Evolutionary conservation across 2,888 invertebrate genomes (phyloP), one percentile per base, ranked within the genome.

Genomic region (Dioctria rufipes): DNA sequence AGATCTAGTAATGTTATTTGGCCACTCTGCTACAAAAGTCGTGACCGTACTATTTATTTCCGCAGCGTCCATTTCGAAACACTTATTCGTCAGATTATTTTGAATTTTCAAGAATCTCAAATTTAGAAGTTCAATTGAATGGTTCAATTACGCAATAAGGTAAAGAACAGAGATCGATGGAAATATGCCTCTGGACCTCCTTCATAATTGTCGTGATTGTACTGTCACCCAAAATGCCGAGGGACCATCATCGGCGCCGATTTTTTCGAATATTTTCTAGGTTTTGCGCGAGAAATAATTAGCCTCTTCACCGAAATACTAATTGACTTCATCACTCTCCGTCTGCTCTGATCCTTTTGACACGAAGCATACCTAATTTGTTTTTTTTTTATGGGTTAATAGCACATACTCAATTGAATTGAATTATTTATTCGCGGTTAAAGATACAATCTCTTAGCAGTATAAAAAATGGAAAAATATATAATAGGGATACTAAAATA

Each of bases 81-180:
- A 80, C 66, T 81, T 81, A 43, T 49, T 77, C 46, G 80, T 67
- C 63, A 81, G 71, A 60, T 77, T 82, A 69, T 80, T 78, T 80
- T 82, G 69, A 65, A 80, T 80, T 78, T 80, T 25, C 25, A 25
- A 25, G 25, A 1, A 1, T 25, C 25, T 25, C 25, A 69, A 79
- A 77, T 11, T 66, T 63, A 39, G 79, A 13, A 4, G 78, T 54
- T 61, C 73, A 13, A 9, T 43, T 61, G 9, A 65, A 73, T n/a
- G 51, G 60, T 37, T 69, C 42, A 79, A 77, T 82, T 67, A 60
- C 80, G 80, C 63, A 82, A 73, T 49, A 81, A 81, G 39, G 80
- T 63, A 61, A 81, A 63, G 66, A 73, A 80, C n/a, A 73, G 11
- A 9, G 82, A 82, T 40, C 69, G 78, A 42, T 80, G 78, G 58